Evolutionary conservation across 2,888 invertebrate genomes (phyloP).

Genomic region (Amblyteles armatorius): DNA sequence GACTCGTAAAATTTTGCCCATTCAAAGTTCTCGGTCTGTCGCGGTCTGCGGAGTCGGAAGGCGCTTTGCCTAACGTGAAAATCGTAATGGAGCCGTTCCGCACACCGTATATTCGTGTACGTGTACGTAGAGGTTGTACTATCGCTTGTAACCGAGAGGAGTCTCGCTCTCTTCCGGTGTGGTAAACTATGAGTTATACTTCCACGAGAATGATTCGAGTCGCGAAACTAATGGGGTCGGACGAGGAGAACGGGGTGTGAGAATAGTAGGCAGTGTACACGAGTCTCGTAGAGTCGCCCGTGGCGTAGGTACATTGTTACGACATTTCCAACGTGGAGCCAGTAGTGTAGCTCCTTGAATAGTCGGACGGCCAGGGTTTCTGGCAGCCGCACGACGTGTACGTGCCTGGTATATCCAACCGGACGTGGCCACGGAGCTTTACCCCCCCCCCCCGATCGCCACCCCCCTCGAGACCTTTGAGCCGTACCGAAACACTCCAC

Average conservation of each 20-base stretch:
- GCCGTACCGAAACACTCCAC: constrained; percentile 34
- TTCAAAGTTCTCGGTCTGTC: constrained; percentile 55
- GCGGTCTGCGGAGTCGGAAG: not conserved
- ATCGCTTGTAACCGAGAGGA: constrained; percentile 27
- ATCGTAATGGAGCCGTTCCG: constrained; percentile 39
- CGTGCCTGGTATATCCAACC: constrained; percentile 64
- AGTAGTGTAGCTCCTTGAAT: constrained; percentile 50
- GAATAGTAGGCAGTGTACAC: constrained; percentile 44
- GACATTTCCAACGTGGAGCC: constrained; percentile 45
- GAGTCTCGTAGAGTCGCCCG: constrained; percentile 31
- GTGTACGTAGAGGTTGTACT: not conserved
- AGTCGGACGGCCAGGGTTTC: constrained; percentile 60
- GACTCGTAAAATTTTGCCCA: constrained; percentile 62
- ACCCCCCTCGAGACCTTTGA: constrained; percentile 24
- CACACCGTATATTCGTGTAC: constrained; percentile 5
- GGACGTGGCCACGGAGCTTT: constrained; percentile 57
- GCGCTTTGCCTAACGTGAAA: constrained; percentile 34
- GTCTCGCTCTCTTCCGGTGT: constrained; percentile 11
- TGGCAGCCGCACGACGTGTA: constrained; percentile 54
- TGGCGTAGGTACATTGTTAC: constrained; percentile 61
- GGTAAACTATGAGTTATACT: constrained; percentile 55
- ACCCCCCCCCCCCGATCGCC: not conserved
- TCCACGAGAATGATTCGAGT: constrained; percentile 69
- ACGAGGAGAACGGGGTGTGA: constrained; percentile 43
- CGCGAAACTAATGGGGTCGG: constrained; percentile 71